Evolutionary conservation across 2,797 vertebrate species (phyloP).

Genomic region (Falco novaeseelandiae): DNA sequence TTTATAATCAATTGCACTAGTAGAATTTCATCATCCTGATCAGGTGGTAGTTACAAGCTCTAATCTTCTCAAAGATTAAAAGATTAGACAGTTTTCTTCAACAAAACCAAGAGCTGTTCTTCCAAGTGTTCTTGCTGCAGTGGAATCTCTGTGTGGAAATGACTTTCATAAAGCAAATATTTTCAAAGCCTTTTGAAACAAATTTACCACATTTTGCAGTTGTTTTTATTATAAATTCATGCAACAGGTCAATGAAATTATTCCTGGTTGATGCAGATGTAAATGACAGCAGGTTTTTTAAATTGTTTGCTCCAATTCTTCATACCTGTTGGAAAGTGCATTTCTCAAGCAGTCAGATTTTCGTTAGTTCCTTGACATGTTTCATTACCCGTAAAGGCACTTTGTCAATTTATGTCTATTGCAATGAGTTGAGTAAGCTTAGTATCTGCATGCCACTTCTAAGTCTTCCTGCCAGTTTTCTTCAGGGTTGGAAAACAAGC

Average conservation of each 20-base stretch:
- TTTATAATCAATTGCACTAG: not conserved
- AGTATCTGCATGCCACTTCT: not conserved
- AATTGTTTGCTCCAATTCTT: not conserved
- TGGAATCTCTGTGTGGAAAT: not conserved
- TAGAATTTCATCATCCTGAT: conserved; percentile 46
- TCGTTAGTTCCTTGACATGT: not conserved
- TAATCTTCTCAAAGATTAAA: conserved; percentile 63
- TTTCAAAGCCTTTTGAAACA: not conserved
- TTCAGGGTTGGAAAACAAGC: not conserved
- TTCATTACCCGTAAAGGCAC: not conserved
- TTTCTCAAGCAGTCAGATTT: not conserved
- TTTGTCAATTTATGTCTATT: not conserved
- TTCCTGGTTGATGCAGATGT: not conserved
- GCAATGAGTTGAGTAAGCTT: not conserved
- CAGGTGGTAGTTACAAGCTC: conserved; percentile 46
- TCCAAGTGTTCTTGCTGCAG: not conserved
- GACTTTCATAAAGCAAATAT: not conserved
- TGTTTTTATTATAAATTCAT: not conserved
- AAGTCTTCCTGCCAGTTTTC: not conserved
- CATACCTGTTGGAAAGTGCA: not conserved
- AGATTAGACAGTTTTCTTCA: conserved; percentile 30
- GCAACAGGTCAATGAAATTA: not conserved
- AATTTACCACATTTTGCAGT: not conserved
- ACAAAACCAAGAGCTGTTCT: not conserved
- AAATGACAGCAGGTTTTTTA: not conserved